Conservation (phyloP, 2,113 vertebrate species). For the Podiceps cristatus region DNA sequence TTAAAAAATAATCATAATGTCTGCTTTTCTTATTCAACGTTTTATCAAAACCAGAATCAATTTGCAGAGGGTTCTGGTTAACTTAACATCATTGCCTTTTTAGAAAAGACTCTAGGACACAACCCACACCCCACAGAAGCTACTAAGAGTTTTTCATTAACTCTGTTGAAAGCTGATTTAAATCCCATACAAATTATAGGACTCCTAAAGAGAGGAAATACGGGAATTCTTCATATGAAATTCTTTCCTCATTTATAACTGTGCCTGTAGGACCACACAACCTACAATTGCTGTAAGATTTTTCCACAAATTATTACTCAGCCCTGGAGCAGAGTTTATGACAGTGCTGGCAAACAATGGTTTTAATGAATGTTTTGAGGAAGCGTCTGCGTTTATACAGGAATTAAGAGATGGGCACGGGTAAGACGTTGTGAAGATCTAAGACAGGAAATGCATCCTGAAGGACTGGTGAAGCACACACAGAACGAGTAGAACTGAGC, state of each 20-base stretch:
- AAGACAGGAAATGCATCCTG: not conserved
- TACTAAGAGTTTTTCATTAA: not conserved
- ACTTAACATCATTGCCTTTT: not conserved
- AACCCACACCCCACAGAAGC: not conserved
- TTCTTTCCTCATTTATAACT: not conserved
- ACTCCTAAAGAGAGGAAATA: not conserved
- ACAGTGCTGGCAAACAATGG: not conserved
- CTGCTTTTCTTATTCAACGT: not conserved
- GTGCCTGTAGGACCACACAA: not conserved
- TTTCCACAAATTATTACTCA: not conserved
- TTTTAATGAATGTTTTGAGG: not conserved
- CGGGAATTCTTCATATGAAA: not conserved
- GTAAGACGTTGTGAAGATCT: not conserved
- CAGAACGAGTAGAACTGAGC: not conserved
- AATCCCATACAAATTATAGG: not conserved
- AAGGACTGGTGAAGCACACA: not conserved
- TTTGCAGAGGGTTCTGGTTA: not conserved
- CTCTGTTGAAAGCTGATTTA: not conserved
- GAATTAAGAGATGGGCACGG: not conserved
- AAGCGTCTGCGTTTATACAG: conserved; percentile 17
- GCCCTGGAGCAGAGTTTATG: not conserved
- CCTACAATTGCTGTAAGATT: not conserved
- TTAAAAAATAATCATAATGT: not conserved
- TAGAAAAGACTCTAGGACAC: not conserved
- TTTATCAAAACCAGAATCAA: not conserved